A percentile compares a stretch with the other conserved stretches of the same genome.
phyloP scores from a whole-genome alignment of 2,113 vertebrate genomes.

The Syngnathus scovelli region DNA sequence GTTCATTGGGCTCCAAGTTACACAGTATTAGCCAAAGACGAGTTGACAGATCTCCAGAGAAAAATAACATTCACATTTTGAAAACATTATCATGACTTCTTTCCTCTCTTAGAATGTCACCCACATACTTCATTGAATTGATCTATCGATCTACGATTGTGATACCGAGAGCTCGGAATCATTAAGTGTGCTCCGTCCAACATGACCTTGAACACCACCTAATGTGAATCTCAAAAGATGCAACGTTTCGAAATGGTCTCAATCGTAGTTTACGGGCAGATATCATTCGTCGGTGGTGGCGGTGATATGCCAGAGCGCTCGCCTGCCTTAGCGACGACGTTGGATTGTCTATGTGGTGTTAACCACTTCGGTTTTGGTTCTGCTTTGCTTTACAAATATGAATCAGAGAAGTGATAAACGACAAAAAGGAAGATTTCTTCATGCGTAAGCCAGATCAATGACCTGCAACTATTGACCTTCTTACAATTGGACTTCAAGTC shows the following conservation, averaged over 20 bases:
- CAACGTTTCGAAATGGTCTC: neutral
- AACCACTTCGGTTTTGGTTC: neutral
- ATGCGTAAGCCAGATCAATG: neutral
- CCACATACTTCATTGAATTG: neutral
- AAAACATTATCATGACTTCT: neutral
- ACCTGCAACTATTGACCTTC: neutral
- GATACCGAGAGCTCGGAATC: neutral
- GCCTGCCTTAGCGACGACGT: neutral
- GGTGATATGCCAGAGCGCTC: neutral
- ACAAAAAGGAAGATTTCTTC: neutral
- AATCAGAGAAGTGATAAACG: neutral
- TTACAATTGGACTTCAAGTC: neutral
- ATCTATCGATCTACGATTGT: neutral
- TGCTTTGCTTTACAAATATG: neutral
- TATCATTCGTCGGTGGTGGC: neutral
- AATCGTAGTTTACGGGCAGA: neutral
- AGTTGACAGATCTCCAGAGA: no score
- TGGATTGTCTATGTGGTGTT: neutral
- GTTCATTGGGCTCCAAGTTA: neutral
- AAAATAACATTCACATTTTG: neutral
- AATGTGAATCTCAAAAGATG: neutral
- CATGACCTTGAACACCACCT: neutral
- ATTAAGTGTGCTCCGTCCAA: neutral
- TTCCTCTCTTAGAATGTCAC: neutral
- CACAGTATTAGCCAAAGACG: no score